Evolutionary conservation across 2,888 invertebrate genomes (phyloP), one percentile per base, ranked within the genome.

Genomic region (Drosophila melanosoma): DNA sequence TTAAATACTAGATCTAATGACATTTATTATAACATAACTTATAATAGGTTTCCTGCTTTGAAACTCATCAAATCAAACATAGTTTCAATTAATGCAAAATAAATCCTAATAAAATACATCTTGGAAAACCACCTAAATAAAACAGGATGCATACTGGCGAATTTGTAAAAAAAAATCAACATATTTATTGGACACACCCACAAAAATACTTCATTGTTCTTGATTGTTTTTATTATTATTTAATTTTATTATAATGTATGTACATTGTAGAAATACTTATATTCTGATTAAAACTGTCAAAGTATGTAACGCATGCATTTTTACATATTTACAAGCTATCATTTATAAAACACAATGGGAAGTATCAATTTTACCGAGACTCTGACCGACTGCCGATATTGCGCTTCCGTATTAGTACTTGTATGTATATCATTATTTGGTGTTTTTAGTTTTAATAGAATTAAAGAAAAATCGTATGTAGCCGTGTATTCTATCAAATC

Each of bases 51-150:
- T 77, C 78, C 70, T 65, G 67, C 69, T 83, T 77, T 75, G 75
- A 86, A 73, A 83, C 81, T 68, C 68, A 72, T 54, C 65, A 74
- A 71, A 65, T 61, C 49, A 78, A 65, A 48, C 38, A 56, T 63
- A 81, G 74, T 74, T 74, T 75, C 66, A 68, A 80, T 71, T 61
- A 79, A 84, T 79, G 76, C 73, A 74, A 61, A 72, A 63, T 52
- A 59, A 82, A 76, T 67, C 79, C 84, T 79, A 82, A 82, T 73
- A 82, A 84, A 84, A 71, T 63, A 80, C 71, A 80, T 72, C 81
- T 65, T 80, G 78, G 80, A 78, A 81, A 76, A 76, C 63, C 63
- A 74, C 48, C 54, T 32, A 33, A 23, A 36, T 36, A 56, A 26
- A 48, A 65, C 32, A 20, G 23, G 45, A 69, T 68, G 69, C 40